Evolutionary conservation across 2,797 vertebrate genomes (phyloP), one percentile per base, ranked within the genome.

Genomic region (Rhyacichthys aspro): DNA sequence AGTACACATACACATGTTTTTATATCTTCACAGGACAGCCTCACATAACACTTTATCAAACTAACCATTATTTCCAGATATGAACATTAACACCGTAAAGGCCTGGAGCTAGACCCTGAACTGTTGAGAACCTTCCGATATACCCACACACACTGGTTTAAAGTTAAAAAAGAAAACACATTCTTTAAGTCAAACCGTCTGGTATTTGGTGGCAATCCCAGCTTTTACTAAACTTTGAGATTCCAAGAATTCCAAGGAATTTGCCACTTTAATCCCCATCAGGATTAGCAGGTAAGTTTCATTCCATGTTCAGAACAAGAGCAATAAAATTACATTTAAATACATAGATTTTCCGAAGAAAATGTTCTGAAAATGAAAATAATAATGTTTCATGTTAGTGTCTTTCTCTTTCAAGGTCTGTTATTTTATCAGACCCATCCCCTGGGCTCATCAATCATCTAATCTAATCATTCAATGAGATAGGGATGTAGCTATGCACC

Each of bases 181-280:
- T 55, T 55, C 53, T 19, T 42, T 3, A 14, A 72, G 55, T 55
- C 34, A 11, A 67, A 73, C 43, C 63, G 43, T 67, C 84, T 83
- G 81, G 76, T 79, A 83, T 83, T 86, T 48, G 61, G 54, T 79
- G 79, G 82, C 70, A 67, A 79, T 85, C 80, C 77, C 18, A 15
- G 70, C 77, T 85, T 80, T 81, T 61, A 69, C 85, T 82, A 67
- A 88, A 89, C 76, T 86, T 82, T 59, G 55, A 78, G 73, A 88
- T 91, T 89, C 88, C 87, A 86, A 56, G 83, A 85, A 90, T 89
- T 89, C 90, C 83, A 79, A 43, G 56, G 77, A 83, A 69, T 89
- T 87, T 90, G 77, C 72, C 10, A 33, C 76, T 84, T 79, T 89
- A 88, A 91, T 89, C 85, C 86, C 61, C 75, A 63, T 72, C 75